Base-by-base conservation (phyloP, 64 coral and sea anemone species). In the Catalaphyllia jardinei region DNA sequence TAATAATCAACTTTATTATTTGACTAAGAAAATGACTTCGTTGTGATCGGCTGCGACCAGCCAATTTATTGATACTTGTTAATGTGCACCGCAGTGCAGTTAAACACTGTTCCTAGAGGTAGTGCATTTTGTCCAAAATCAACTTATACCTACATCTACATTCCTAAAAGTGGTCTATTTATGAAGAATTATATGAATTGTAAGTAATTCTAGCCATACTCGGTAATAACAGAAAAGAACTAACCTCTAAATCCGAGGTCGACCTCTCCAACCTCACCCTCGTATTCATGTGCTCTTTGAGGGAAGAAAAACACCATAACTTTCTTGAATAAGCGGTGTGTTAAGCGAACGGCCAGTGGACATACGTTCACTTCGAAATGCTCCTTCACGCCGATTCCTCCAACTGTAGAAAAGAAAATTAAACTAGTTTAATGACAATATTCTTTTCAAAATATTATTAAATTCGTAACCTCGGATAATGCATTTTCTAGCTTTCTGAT, bases 301-400 rank as follows among this genome's bases (percentile, higher is more conserved):
- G 97, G 97, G 62, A 99, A 99, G 86, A 99, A 99, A 75, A 95
- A 99, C 24, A 80, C 91, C 97, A 99, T 99, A 19, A 95, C 79
- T 87, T 95, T 93, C 38, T 84, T 89, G 72, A 94, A 99, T 72
- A 99, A 57, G 15, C 94, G 87, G 29, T 95, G 65, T 5, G 97
- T 93, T 24, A 99, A 86, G 7, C 91, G 80, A 14, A 99, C 97
- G 19, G 90, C 83, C 62, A 99, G 91, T 76, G 97, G 97, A 89
- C 97, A 99, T 0, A 99, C 88, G 79, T 99, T 99, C 19, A 99
- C 88, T 79, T 99, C 97, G 72, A 99, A 94, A 75, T 99, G 97
- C 30, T 99, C 97, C 57, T 99, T 99, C 16, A 99, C 94, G 55
- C 92, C 97, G 67, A 99, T 99, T 11, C 97, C 97, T 38, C 93